A percentile compares a stretch with the other conserved stretches of the same genome.
Evolutionary conservation across 37 sponge, comb jelly and placozoan species (phyloP).

Genomic region (Chondrosia reniformis): DNA sequence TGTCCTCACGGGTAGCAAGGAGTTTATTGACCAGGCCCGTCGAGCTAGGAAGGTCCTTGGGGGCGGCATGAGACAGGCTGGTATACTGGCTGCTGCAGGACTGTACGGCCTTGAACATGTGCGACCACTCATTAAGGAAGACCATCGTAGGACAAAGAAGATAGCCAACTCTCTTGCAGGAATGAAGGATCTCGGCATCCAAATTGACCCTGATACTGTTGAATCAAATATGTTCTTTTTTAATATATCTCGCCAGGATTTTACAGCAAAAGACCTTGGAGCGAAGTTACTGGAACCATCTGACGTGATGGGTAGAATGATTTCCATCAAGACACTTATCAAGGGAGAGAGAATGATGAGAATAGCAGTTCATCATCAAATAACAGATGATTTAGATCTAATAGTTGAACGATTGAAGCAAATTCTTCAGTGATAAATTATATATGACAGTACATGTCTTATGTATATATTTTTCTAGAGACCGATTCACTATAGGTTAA

Average conservation of each 20-base stretch:
- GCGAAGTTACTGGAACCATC: constrained; percentile 16
- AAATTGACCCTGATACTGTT: constrained; percentile 29
- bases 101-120: constrained; percentile 56
- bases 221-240: constrained; percentile 72
- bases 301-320: neutral
- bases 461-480: too few species aligned
- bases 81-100: constrained; percentile 78
- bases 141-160: constrained; percentile 63
- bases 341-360: neutral
- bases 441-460: too few species aligned
- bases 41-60: constrained; percentile 66
- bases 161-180: constrained; percentile 37
- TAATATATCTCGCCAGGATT: neutral
- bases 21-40: constrained; percentile 45
- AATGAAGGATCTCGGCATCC: constrained; percentile 42
- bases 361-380: neutral
- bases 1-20: constrained; percentile 56
- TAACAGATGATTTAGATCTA: neutral
- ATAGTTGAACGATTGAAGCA: neutral
- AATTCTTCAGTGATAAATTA: too few species aligned
- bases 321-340: neutral
- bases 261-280: constrained; percentile 35
- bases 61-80: constrained; percentile 75
- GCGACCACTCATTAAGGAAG: constrained; percentile 27
- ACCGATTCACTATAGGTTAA: too few species aligned